Conservation (phyloP, 1,140 invertebrate genomes). For the Bathynomus jamesi region DNA sequence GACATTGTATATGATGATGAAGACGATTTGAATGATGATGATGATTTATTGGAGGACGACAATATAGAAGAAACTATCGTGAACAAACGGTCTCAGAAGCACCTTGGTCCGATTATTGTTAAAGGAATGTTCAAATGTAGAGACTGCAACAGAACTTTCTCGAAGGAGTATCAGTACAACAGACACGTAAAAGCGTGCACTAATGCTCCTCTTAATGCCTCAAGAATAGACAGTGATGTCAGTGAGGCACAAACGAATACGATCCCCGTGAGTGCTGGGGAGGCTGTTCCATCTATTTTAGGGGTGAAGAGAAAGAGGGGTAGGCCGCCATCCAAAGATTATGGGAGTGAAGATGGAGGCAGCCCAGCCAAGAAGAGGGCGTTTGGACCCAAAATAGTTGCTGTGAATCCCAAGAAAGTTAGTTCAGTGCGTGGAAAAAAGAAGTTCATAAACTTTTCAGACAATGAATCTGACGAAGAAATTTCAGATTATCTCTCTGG, state of each 20-base stretch:
- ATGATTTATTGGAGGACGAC: conserved; percentile 5
- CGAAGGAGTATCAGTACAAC: conserved; percentile 17
- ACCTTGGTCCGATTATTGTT: conserved; percentile 15
- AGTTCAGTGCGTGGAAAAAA: conserved; percentile 1
- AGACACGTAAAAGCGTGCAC: conserved; percentile 19
- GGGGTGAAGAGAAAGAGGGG: not conserved
- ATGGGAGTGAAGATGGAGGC: not conserved
- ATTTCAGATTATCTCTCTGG: conserved; percentile 5
- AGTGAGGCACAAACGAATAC: not conserved
- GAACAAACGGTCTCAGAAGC: conserved; percentile 9
- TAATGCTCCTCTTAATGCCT: conserved; percentile 15
- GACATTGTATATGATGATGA: conserved; percentile 16
- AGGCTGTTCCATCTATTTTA: not conserved
- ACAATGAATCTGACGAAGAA: not conserved
- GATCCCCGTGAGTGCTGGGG: not conserved
- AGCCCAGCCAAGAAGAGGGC: conserved; percentile 8
- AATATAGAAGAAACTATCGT: conserved; percentile 11
- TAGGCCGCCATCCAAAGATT: not conserved
- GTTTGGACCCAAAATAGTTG: not conserved
- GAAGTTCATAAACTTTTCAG: not conserved
- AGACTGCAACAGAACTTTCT: conserved; percentile 16
- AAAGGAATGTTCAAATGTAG: conserved; percentile 16
- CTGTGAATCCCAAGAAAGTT: conserved; percentile 3
- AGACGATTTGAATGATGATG: conserved; percentile 10
- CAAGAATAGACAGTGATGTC: conserved; percentile 11